Evolutionary conservation across 30 jellyfish, hydroid and myxozoan genomes (phyloP).

Genomic region (Hydra vulgaris): DNA sequence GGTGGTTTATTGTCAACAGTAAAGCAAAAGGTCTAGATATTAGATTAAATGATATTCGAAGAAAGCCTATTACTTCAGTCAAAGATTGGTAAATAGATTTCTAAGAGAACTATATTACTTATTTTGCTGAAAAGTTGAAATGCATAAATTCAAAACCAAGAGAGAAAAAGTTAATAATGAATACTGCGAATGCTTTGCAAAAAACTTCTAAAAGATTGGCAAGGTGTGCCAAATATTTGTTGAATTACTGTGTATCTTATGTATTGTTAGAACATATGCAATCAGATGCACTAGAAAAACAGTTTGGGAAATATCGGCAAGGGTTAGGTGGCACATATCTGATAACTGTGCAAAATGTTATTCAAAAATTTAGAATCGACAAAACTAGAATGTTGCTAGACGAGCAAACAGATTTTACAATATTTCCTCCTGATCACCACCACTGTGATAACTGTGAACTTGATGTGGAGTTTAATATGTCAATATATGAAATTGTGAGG

Average conservation of each 20-base stretch:
- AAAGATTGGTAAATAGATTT: background rate
- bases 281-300: background rate
- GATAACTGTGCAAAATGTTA: background rate
- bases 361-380: background rate
- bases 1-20: background rate
- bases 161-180: background rate
- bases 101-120: background rate
- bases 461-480: background rate
- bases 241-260: background rate
- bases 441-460: background rate
- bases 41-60: background rate
- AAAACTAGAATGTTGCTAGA: background rate
- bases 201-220: background rate
- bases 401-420: background rate
- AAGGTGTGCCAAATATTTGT: background rate
- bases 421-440: background rate
- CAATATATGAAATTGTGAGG: background rate
- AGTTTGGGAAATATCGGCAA: background rate
- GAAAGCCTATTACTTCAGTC: background rate
- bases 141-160: background rate
- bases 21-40: background rate
- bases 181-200: background rate
- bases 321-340: background rate
- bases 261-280: background rate
- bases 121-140: background rate